phyloP scores from a whole-genome alignment of 1,140 invertebrate species.

The Leptinotarsa texana region DNA sequence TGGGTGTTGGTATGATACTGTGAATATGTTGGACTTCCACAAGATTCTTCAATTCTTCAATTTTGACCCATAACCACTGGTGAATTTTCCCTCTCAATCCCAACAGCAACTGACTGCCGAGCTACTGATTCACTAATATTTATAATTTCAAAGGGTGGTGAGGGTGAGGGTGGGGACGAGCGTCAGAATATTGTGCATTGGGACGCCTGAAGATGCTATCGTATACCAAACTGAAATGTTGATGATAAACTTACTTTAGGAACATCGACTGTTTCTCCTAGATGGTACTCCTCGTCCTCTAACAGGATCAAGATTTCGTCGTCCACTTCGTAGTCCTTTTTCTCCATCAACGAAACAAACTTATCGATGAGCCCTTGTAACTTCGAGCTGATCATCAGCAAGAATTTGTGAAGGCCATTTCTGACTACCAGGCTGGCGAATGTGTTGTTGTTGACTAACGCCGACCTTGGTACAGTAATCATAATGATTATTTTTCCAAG shows the following conservation, averaged over 20 bases:
- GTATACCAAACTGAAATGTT: background rate
- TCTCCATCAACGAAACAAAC: conserved; percentile 81
- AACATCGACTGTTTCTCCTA: conserved; percentile 80
- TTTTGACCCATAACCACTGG: too few species aligned
- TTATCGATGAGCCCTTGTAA: conserved; percentile 72
- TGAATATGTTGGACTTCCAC: too few species aligned
- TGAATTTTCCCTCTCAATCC: too few species aligned
- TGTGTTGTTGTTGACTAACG: conserved; percentile 94
- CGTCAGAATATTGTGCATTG: too few species aligned
- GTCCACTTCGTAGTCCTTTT: conserved; percentile 68
- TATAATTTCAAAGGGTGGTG: too few species aligned
- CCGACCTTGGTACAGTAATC: conserved; percentile 85
- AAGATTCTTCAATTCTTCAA: too few species aligned
- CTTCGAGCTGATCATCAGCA: conserved; percentile 66
- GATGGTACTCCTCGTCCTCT: conserved; percentile 64
- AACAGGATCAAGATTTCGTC: conserved; percentile 68
- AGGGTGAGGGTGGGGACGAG: too few species aligned
- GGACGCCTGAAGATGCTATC: too few species aligned
- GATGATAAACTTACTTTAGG: conserved; percentile 73
- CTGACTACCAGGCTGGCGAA: conserved; percentile 90
- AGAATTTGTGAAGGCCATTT: conserved; percentile 75
- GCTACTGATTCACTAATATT: too few species aligned
- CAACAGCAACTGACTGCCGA: too few species aligned
- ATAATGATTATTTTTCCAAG: background rate
- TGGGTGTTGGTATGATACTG: too few species aligned